These are phyloP conservation scores for Drosophila pseudoobscura DNA, from an alignment of 1,140 invertebrate genomes.

Conservation along the genomic window DNA sequence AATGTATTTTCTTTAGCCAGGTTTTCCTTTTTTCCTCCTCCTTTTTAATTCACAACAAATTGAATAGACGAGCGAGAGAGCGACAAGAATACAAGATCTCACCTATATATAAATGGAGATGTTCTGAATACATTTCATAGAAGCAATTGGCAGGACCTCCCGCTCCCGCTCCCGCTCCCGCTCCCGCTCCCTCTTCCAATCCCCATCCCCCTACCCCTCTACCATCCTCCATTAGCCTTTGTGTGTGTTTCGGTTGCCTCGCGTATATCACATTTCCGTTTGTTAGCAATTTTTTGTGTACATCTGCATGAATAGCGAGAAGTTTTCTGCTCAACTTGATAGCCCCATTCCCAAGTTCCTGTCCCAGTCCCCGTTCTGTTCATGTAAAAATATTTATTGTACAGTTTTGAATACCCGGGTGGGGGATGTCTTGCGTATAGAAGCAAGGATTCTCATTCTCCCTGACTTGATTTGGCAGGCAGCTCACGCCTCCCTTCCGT, in stretches of 20 bases:
- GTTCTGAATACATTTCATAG: conserved; percentile 53
- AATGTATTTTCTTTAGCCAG: conserved; percentile 50
- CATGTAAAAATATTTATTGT: conserved; percentile 69
- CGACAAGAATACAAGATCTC: conserved; percentile 57
- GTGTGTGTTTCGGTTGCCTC: conserved; percentile 59
- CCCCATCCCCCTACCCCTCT: too few relatives aligned
- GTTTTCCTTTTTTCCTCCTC: conserved; percentile 5
- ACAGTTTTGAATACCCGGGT: conserved; percentile 39
- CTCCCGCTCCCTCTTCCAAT: background rate
- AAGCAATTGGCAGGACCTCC: conserved; percentile 45
- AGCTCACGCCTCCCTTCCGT: conserved; percentile 61
- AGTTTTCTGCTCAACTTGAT: conserved; percentile 81
- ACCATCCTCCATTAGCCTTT: conserved; percentile 62
- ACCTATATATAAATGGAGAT: conserved; percentile 51
- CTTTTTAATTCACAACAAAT: conserved; percentile 73
- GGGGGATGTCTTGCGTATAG: background rate
- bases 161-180: background rate
- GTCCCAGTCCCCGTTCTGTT: conserved; percentile 9
- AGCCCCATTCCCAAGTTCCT: conserved; percentile 32
- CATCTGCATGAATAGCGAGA: conserved; percentile 68
- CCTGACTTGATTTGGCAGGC: conserved; percentile 65
- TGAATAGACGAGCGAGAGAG: conserved; percentile 62
- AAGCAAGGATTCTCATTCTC: conserved; percentile 10
- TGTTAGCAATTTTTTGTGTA: conserved; percentile 72
- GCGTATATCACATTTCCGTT: conserved; percentile 81